These are phyloP conservation scores for Ectemnius continuus DNA, from an alignment of 2,888 invertebrate species.

Conservation along the genomic window DNA sequence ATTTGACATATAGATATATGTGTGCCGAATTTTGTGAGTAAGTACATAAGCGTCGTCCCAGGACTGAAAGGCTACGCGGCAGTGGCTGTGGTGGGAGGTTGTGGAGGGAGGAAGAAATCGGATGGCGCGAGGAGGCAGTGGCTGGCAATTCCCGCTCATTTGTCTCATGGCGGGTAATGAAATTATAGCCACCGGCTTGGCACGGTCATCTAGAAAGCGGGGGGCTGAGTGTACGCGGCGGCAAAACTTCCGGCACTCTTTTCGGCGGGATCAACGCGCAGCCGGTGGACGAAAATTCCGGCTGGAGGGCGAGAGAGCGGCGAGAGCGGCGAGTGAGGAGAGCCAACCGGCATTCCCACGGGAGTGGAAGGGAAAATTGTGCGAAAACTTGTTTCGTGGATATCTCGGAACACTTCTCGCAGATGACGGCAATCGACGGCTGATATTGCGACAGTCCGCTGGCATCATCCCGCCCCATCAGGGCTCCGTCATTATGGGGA, in stretches of 20 bases:
- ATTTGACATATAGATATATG: too few relatives aligned
- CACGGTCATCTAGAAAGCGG: slow-evolving; percentile 67
- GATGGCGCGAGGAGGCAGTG: slow-evolving; percentile 47
- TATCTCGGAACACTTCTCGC: slow-evolving; percentile 73
- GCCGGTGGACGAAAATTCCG: slow-evolving; percentile 3
- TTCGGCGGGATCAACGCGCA: slow-evolving; percentile 17
- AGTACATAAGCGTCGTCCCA: too few relatives aligned
- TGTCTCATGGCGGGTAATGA: slow-evolving; percentile 81
- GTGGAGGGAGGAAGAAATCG: slow-evolving; percentile 71
- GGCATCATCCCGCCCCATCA: slow-evolving; percentile 48
- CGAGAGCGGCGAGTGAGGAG: slow-evolving; percentile 23
- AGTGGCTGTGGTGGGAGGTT: slow-evolving; percentile 1
- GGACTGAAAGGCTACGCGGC: background rate
- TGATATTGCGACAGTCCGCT: slow-evolving; percentile 65
- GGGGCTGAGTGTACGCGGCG: slow-evolving; percentile 48
- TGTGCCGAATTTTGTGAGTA: too few relatives aligned
- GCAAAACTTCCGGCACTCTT: slow-evolving; percentile 38
- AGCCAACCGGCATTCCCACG: slow-evolving; percentile 38
- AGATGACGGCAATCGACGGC: slow-evolving; percentile 69
- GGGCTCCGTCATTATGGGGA: slow-evolving; percentile 32
- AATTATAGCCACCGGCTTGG: slow-evolving; percentile 79
- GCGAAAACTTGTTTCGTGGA: slow-evolving; percentile 72
- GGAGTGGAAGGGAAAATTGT: slow-evolving; percentile 70
- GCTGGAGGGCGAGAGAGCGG: slow-evolving; percentile 5
- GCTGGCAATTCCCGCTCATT: slow-evolving; percentile 79